Conservation (phyloP, 2,113 vertebrate genomes). For the Corythaeola cristata region DNA sequence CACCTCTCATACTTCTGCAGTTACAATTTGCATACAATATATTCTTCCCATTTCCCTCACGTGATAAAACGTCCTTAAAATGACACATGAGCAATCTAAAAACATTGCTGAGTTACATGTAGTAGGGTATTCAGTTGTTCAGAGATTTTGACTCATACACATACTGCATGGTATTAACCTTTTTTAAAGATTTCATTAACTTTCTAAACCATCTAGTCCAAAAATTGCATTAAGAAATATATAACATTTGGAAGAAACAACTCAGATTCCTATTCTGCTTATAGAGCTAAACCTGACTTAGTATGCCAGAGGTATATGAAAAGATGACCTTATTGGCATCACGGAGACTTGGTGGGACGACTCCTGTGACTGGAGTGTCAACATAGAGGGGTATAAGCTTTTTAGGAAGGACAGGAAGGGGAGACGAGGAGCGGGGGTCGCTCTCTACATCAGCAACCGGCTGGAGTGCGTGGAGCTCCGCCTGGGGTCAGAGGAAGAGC, state of each 20-base stretch:
- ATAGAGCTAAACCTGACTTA: not conserved
- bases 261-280: not conserved
- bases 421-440: no score
- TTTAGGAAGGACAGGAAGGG: no score
- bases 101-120: not conserved
- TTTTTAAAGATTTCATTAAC: not conserved
- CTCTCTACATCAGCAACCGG: no score
- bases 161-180: not conserved
- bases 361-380: no score
- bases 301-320: not conserved
- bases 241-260: not conserved
- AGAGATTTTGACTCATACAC: not conserved
- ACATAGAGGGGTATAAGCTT: no score
- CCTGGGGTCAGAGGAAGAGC: no score
- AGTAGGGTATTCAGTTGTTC: not conserved
- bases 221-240: not conserved
- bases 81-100: not conserved
- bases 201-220: not conserved
- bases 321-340: no score
- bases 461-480: no score
- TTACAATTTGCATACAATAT: slow-evolving; percentile 28
- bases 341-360: no score
- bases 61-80: not conserved
- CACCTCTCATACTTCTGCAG: slow-evolving; percentile 12
- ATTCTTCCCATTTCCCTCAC: not conserved